Percentiles rank a stretch among this genome's conserved stretches.
These are phyloP conservation scores for Agonopterix heracliana DNA, from an alignment of 2,888 invertebrate species.

Conservation along the genomic window DNA sequence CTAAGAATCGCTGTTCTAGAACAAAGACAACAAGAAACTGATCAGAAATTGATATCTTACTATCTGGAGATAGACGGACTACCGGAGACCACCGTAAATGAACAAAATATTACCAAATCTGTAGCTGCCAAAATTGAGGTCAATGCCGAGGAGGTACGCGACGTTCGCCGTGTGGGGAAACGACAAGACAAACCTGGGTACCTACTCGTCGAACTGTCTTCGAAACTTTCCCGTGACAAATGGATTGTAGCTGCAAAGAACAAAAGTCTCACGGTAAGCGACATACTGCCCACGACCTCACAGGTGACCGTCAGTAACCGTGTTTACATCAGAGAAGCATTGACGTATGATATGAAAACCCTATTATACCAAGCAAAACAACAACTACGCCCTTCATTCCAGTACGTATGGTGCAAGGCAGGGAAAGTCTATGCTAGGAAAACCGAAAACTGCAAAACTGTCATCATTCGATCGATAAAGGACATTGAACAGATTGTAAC, in stretches of 20 bases:
- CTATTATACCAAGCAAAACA: slow-evolving; percentile 15
- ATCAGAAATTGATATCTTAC: slow-evolving; percentile 12
- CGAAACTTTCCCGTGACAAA: slow-evolving; percentile 9
- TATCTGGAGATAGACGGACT: slow-evolving; percentile 11
- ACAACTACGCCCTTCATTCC: slow-evolving; percentile 8
- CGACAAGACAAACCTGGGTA: slow-evolving; percentile 16
- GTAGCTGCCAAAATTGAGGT: too few species aligned
- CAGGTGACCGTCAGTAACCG: slow-evolving; percentile 12
- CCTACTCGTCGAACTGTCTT: slow-evolving; percentile 17
- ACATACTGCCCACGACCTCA: slow-evolving; percentile 11
- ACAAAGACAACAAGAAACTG: slow-evolving; percentile 10
- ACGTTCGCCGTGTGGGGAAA: slow-evolving; percentile 8
- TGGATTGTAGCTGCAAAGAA: slow-evolving; percentile 19
- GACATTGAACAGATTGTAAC: background rate
- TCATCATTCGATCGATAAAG: background rate
- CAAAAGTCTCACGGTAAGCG: slow-evolving; percentile 15
- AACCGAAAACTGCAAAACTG: slow-evolving; percentile 13
- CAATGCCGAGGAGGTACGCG: slow-evolving; percentile 13
- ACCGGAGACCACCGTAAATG: slow-evolving; percentile 2
- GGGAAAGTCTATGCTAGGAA: slow-evolving; percentile 17
- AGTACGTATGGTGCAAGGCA: slow-evolving; percentile 20
- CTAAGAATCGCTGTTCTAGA: slow-evolving; percentile 10
- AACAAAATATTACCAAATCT: slow-evolving; percentile 5
- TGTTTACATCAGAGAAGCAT: slow-evolving; percentile 16
- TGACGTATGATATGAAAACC: slow-evolving; percentile 17